phyloP scores from a whole-genome alignment of 2,888 invertebrate species.

The Lapara coniferarum region DNA sequence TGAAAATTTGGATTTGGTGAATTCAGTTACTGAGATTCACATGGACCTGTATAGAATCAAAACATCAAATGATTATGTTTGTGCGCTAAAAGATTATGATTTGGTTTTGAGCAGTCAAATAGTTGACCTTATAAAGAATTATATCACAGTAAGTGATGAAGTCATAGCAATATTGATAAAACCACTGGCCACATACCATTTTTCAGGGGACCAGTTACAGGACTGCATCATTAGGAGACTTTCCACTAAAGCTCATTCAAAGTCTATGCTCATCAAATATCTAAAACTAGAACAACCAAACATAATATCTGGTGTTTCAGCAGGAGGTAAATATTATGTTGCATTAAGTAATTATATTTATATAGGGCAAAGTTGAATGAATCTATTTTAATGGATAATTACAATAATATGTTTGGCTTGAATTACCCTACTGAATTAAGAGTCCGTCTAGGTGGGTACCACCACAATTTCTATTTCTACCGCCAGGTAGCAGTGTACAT shows the following conservation, averaged over 20 bases:
- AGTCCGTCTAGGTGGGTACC: no score
- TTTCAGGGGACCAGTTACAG: constrained; percentile 43
- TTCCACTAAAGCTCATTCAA: constrained; percentile 44
- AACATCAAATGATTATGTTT: constrained; percentile 56
- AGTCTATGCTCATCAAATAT: constrained; percentile 39
- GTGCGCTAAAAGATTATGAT: constrained; percentile 66
- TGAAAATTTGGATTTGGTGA: constrained; percentile 52
- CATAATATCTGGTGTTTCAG: constrained; percentile 73
- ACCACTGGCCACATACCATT: constrained; percentile 69
- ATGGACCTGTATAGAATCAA: constrained; percentile 60
- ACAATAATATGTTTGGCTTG: no score
- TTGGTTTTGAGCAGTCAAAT: constrained; percentile 68
- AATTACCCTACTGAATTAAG: no score
- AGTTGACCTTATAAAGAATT: constrained; percentile 60
- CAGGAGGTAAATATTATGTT: constrained; percentile 67
- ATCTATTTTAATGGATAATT: no score
- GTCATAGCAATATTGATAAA: constrained; percentile 66
- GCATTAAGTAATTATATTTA: no score
- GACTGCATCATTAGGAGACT: constrained; percentile 62
- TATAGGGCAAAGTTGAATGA: no score
- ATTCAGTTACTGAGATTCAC: constrained; percentile 58
- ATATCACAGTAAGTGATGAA: constrained; percentile 54
- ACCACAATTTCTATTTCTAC: no score
- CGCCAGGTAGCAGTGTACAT: no score
- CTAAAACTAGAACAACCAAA: constrained; percentile 77